These are phyloP conservation scores for Drosophila kurseongensis DNA, from an alignment of 1,140 invertebrate genomes.

Conservation along the genomic window DNA sequence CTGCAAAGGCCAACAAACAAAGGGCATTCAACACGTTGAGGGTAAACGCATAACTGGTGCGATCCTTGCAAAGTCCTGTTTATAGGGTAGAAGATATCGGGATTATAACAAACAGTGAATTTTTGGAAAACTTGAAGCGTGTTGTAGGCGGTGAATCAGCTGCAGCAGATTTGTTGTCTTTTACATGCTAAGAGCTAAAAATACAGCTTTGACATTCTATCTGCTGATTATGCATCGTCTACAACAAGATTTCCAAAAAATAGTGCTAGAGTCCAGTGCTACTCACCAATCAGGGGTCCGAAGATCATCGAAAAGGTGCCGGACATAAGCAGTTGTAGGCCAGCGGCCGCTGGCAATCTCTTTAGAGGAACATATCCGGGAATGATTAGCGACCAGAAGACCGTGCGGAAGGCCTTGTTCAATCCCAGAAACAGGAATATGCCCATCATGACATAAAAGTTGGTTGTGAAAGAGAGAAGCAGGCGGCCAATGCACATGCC, in stretches of 20 bases:
- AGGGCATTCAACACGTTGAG: slow-evolving; percentile 87
- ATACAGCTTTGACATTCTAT: no score
- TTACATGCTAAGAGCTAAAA: no score
- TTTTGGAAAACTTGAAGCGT: no score
- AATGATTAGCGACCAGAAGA: slow-evolving; percentile 88
- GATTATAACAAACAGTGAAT: not conserved
- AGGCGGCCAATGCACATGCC: slow-evolving; percentile 88
- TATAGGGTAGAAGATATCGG: slow-evolving; percentile 15
- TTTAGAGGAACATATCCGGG: slow-evolving; percentile 88
- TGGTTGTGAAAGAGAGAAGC: slow-evolving; percentile 85
- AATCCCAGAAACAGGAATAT: slow-evolving; percentile 87
- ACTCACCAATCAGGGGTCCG: slow-evolving; percentile 87
- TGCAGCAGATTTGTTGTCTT: no score
- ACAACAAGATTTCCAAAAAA: no score
- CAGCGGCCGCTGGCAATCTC: slow-evolving; percentile 87
- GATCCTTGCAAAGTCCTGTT: slow-evolving; percentile 87
- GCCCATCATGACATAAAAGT: slow-evolving; percentile 84
- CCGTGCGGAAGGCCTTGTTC: slow-evolving; percentile 88
- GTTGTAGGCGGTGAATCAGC: no score
- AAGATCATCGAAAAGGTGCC: slow-evolving; percentile 86
- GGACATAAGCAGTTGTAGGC: slow-evolving; percentile 87
- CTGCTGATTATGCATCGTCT: no score
- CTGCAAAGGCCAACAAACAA: slow-evolving; percentile 62
- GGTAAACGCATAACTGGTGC: slow-evolving; percentile 86
- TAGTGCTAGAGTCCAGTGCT: not conserved